These are phyloP conservation scores for Lepidocyrtinus sp. DNA, from an alignment of 2,888 invertebrate species.

Conservation along the genomic window DNA sequence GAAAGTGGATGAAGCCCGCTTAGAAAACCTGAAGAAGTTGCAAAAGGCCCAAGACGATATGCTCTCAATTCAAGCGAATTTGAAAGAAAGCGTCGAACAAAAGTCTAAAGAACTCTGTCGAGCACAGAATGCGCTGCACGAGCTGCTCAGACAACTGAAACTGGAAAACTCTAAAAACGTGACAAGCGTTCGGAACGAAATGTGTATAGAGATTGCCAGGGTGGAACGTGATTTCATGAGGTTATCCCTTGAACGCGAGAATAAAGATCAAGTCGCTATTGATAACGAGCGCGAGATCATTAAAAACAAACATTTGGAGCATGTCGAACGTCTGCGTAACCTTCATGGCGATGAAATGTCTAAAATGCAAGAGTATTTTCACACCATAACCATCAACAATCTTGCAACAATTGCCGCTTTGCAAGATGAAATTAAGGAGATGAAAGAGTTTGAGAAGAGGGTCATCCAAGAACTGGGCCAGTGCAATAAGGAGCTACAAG, in stretches of 20 bases:
- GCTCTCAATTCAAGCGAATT: conserved; percentile 47
- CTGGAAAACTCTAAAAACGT: conserved; percentile 75
- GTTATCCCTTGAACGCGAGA: conserved; percentile 76
- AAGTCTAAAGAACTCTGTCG: conserved; percentile 60
- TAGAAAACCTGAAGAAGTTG: conserved; percentile 64
- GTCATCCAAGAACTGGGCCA: conserved; percentile 40
- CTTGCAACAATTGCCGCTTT: conserved; percentile 90
- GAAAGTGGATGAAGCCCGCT: conserved; percentile 58
- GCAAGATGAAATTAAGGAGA: conserved; percentile 74
- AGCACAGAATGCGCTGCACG: conserved; percentile 54
- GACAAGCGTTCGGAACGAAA: conserved; percentile 77
- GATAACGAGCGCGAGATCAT: conserved; percentile 84
- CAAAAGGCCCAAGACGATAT: conserved; percentile 64
- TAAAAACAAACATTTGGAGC: conserved; percentile 92
- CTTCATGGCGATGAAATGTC: conserved; percentile 89
- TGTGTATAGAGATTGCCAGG: conserved; percentile 80
- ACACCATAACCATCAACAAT: conserved; percentile 94
- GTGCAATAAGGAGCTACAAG: conserved; percentile 51
- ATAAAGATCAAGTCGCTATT: conserved; percentile 72
- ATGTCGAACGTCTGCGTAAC: conserved; percentile 83
- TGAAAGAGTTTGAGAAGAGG: conserved; percentile 55
- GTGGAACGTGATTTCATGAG: conserved; percentile 81
- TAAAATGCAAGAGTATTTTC: conserved; percentile 95
- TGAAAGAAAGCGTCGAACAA: conserved; percentile 50
- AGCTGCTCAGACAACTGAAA: conserved; percentile 58